Conservation (phyloP, 37 sponge, comb jelly and placozoan species). For the Dysidea cf. avara region DNA sequence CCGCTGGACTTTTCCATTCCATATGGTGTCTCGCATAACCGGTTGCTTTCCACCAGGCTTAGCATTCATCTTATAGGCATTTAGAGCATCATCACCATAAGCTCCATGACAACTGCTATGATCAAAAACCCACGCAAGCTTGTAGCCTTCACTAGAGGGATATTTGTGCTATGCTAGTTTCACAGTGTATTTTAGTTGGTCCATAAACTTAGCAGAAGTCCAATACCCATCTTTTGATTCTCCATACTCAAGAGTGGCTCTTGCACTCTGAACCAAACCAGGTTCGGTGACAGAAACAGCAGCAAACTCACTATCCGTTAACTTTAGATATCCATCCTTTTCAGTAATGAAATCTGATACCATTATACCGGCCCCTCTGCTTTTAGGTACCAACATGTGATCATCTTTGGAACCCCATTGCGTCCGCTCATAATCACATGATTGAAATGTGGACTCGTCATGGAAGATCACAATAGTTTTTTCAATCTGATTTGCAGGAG, state of each 20-base stretch:
- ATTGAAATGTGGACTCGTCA: constrained; percentile 13
- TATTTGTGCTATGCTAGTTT: constrained; percentile 24
- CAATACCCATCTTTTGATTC: constrained; percentile 36
- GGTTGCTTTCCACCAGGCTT: constrained; percentile 30
- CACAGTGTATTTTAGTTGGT: constrained; percentile 29
- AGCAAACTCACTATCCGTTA: constrained; percentile 8
- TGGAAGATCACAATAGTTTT: constrained; percentile 18
- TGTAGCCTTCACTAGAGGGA: constrained; percentile 8
- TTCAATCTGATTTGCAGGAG: neutral
- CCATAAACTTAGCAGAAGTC: constrained; percentile 27
- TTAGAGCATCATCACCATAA: constrained; percentile 23
- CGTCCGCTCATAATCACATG: neutral
- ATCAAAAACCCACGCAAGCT: constrained; percentile 31
- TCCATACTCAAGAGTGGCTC: constrained; percentile 23
- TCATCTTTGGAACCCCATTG: constrained; percentile 1
- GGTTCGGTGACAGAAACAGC: neutral
- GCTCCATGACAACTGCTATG: constrained; percentile 34
- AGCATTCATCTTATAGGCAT: constrained; percentile 10
- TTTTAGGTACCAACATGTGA: constrained; percentile 7
- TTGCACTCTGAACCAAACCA: neutral
- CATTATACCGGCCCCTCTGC: constrained; percentile 15
- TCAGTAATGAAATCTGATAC: constrained; percentile 10
- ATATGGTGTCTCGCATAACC: constrained; percentile 37
- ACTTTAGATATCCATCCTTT: constrained; percentile 1
- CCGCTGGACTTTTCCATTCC: constrained; percentile 22